Base-by-base conservation (phyloP, 2,888 invertebrate genomes). In the Sthenelais limicola region DNA sequence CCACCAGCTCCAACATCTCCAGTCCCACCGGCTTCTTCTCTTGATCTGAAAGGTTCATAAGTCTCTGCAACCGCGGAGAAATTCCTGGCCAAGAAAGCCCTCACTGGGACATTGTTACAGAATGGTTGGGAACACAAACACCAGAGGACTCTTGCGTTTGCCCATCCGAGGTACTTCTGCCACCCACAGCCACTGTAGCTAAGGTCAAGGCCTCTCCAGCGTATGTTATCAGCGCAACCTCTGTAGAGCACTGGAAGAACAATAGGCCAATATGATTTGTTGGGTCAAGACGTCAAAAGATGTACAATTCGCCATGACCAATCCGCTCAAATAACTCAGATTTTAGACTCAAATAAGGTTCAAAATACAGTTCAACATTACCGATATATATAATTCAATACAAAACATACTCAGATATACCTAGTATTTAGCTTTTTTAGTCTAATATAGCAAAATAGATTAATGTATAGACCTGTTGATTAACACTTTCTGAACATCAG, bases 91-190 rank as follows among this genome's bases (percentile, higher is more conserved):
- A 62, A 24, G 38, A 70, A 43, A 30, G 56, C 56, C 15, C 51
- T 47, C 38, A 56, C 28, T 7, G 52, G 24, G 9, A 52, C 51
- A 18, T 38, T 35, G 28, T 78, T 78, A 56, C 78, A 78, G 26
- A 74, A 48, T 58, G 68, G 71, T 49, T 48, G 43, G 49, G 58
- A 68, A 51, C 78, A 78, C 73, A 78, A 73, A 56, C 78, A 78
- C 78, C 78, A 78, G 51, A 73, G 49, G 26, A 74, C 76, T 9
- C 68, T 62, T 1, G 38, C 68, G 33, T 70, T 68, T 0, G 24
- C 56, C 78, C 78, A 78, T 43, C 70, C 68, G 24, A 73, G 73
- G 49, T 78, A 78, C 26, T 35, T 38, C 77, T 78, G 78, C 38
- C 68, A 72, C n/a, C 70, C 47, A 43, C 78, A 78, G 24, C 78